phyloP scores from a whole-genome alignment of 2,797 vertebrate genomes.

The Onychomys torridus region DNA sequence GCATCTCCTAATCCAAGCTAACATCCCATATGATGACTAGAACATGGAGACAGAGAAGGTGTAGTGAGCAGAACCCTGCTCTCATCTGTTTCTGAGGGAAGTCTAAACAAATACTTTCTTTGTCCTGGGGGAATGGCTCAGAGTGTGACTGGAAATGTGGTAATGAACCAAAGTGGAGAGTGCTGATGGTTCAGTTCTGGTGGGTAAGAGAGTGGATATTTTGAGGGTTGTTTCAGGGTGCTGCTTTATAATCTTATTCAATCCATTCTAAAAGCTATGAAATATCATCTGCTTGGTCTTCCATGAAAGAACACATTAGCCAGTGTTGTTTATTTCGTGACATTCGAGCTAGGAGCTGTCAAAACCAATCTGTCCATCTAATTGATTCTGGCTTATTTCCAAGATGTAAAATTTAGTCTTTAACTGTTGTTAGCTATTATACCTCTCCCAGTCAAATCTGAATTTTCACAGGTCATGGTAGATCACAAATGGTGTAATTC shows the following conservation, averaged over 20 bases:
- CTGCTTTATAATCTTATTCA: constrained; percentile 19
- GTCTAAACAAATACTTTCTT: neutral
- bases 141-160: neutral
- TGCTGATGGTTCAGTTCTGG: neutral
- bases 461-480: constrained; percentile 52
- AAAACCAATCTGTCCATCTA: constrained; percentile 72
- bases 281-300: constrained; percentile 63
- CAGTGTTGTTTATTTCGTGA: constrained; percentile 60
- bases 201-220: neutral
- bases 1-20: neutral
- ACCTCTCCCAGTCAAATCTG: constrained; percentile 45
- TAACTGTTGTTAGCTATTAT: constrained; percentile 57
- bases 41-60: neutral
- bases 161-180: neutral
- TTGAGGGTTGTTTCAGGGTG: neutral
- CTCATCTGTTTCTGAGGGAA: neutral
- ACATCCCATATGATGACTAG: neutral
- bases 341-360: constrained; percentile 64
- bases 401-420: constrained; percentile 69
- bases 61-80: neutral
- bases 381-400: constrained; percentile 71
- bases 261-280: constrained; percentile 5
- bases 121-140: neutral
- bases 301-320: constrained; percentile 63
- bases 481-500: constrained; percentile 21